A percentile compares a stretch with the other conserved stretches of the same genome.
Conservation (phyloP, 2,888 invertebrate species). For the Drosophila neotestacea region DNA sequence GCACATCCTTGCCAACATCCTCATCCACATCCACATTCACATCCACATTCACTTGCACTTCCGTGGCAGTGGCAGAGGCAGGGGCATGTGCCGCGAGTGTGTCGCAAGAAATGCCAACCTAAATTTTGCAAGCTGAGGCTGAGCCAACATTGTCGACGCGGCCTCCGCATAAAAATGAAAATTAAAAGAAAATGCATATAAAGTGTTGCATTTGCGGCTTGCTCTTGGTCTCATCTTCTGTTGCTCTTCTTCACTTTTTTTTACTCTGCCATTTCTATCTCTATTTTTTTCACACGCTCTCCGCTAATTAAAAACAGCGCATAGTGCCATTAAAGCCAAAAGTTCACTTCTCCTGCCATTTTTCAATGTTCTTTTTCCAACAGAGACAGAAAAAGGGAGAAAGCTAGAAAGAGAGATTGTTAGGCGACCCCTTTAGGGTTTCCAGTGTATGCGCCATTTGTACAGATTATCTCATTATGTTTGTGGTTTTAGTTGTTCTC, state of each 20-base stretch:
- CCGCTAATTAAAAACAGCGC: constrained; percentile 76
- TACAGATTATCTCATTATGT: constrained; percentile 77
- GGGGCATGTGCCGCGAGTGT: constrained; percentile 29
- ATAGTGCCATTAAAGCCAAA: constrained; percentile 76
- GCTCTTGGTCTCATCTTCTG: constrained; percentile 32
- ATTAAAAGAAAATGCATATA: constrained; percentile 79
- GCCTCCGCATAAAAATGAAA: constrained; percentile 71
- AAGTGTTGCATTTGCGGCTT: constrained; percentile 76
- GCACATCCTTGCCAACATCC: constrained; percentile 46
- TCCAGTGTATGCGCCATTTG: constrained; percentile 65
- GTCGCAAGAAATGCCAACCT: constrained; percentile 72
- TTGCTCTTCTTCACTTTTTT: constrained; percentile 23
- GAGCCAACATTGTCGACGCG: constrained; percentile 32
- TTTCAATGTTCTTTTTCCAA: constrained; percentile 13
- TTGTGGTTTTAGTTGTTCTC: constrained; percentile 59
- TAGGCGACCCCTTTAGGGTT: constrained; percentile 23
- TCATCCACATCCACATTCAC: constrained; percentile 16
- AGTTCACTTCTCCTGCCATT: constrained; percentile 61
- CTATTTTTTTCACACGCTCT: constrained; percentile 45
- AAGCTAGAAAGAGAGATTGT: constrained; percentile 2
- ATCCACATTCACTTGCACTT: constrained; percentile 19
- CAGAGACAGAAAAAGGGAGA: constrained; percentile 1
- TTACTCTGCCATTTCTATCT: constrained; percentile 18
- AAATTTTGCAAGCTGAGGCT: constrained; percentile 52
- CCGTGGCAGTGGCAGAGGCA: constrained; percentile 17